Percentiles rank a stretch among this genome's conserved stretches.
These are phyloP conservation scores for Arothron firmamentum DNA, from an alignment of 2,113 vertebrate species.

Conservation along the genomic window DNA sequence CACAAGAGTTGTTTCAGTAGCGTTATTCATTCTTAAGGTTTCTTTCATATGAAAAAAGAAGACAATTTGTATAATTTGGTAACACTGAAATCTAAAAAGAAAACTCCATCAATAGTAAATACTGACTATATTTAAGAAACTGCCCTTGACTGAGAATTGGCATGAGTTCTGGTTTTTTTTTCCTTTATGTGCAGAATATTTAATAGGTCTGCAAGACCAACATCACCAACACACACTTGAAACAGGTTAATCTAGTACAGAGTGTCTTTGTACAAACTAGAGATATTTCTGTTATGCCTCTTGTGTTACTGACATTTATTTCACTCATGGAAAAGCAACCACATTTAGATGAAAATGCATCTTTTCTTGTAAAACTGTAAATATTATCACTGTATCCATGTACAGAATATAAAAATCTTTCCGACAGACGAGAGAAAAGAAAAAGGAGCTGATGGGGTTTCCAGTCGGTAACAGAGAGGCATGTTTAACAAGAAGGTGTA, in stretches of 20 bases:
- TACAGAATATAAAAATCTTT: constrained; percentile 65
- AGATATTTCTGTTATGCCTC: constrained; percentile 56
- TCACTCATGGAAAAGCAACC: constrained; percentile 47
- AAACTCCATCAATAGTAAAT: constrained; percentile 66
- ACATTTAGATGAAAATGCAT: constrained; percentile 49
- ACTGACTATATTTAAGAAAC: constrained; percentile 68
- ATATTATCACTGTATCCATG: constrained; percentile 60
- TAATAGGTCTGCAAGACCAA: constrained; percentile 39
- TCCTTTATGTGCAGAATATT: constrained; percentile 42
- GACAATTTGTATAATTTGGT: constrained; percentile 62
- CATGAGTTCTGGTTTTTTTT: constrained; percentile 34
- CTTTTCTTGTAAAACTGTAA: constrained; percentile 42
- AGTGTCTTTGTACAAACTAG: constrained; percentile 60
- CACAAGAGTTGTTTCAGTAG: constrained; percentile 40
- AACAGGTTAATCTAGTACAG: constrained; percentile 58
- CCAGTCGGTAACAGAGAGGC: constrained; percentile 66
- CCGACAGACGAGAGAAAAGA: constrained; percentile 41
- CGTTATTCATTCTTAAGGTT: constrained; percentile 39
- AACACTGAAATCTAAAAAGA: constrained; percentile 71
- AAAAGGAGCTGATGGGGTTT: constrained; percentile 53
- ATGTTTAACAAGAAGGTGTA: constrained; percentile 62
- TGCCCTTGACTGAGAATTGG: constrained; percentile 46
- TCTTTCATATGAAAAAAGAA: constrained; percentile 60
- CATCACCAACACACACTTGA: constrained; percentile 58
- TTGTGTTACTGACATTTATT: constrained; percentile 21